phyloP scores from a whole-genome alignment of 2,113 vertebrate species.

The Dryoscopus gambensis region DNA sequence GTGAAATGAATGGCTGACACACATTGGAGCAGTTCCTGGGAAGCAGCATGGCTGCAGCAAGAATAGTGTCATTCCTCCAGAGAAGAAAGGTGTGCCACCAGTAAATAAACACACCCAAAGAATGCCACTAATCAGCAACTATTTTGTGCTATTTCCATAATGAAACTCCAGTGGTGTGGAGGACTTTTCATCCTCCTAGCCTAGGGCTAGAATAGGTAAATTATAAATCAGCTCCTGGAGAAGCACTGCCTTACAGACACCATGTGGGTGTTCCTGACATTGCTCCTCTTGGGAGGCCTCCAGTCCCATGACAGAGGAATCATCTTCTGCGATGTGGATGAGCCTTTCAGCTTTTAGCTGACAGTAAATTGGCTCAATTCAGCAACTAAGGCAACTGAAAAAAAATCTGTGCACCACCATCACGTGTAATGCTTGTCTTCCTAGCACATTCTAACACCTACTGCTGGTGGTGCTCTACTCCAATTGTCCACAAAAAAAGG shows the following conservation, averaged over 20 bases:
- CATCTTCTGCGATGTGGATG: accelerated
- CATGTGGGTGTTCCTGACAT: accelerated
- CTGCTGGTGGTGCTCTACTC: neutral
- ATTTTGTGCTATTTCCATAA: neutral
- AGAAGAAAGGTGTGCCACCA: neutral
- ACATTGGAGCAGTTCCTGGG: neutral
- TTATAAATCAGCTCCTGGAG: neutral
- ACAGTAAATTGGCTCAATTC: neutral
- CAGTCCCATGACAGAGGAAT: neutral
- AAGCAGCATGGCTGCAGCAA: neutral
- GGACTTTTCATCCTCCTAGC: neutral
- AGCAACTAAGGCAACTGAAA: neutral
- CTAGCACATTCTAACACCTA: neutral
- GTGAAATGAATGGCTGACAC: neutral
- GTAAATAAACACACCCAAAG: neutral
- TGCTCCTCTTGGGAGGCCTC: neutral
- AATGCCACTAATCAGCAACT: neutral
- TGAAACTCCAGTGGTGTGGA: neutral
- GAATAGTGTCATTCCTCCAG: neutral
- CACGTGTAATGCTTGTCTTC: neutral
- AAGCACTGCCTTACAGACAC: neutral
- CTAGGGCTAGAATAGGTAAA: neutral
- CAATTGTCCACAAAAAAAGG: neutral
- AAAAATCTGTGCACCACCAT: neutral
- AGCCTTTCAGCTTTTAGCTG: neutral